Evolutionary conservation across 2,113 vertebrate species (phyloP).

Genomic region (Polyodon spathula): DNA sequence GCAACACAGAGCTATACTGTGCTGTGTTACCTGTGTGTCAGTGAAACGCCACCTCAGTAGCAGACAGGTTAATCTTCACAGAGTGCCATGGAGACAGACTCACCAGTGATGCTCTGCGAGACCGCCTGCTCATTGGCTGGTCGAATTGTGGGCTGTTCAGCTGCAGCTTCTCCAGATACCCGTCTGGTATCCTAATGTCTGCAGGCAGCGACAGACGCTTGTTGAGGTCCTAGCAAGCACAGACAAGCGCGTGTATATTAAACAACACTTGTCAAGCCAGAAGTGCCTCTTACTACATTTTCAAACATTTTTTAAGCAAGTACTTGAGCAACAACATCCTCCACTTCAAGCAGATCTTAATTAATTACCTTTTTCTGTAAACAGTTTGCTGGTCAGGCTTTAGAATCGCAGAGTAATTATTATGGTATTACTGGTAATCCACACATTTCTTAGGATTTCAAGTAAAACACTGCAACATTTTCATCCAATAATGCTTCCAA

Average conservation of each 20-base stretch:
- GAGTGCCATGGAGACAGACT: slow-evolving; percentile 29
- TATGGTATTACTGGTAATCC: not conserved
- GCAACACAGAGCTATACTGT: no score
- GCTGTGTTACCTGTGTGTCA: no score
- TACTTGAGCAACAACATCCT: no score
- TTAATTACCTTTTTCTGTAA: not conserved
- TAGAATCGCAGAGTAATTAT: not conserved
- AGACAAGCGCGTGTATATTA: not conserved
- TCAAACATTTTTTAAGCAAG: no score
- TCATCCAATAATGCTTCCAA: no score
- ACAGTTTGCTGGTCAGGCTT: no score
- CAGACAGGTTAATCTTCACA: not conserved
- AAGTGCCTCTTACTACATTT: no score
- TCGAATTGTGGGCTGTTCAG: slow-evolving; percentile 90
- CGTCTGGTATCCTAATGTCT: slow-evolving; percentile 95
- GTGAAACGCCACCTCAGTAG: slow-evolving; percentile 18
- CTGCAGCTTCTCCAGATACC: slow-evolving; percentile 92
- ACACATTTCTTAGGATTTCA: no score
- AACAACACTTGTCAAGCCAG: no score
- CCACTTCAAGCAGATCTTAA: not conserved
- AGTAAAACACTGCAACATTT: no score
- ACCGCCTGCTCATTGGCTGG: slow-evolving; percentile 90
- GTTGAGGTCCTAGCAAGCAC: slow-evolving; percentile 79
- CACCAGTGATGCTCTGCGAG: slow-evolving; percentile 88
- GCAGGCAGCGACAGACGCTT: slow-evolving; percentile 92